Evolutionary conservation across 2,113 vertebrate genomes (phyloP).

Genomic region (Trogon surrucura): DNA sequence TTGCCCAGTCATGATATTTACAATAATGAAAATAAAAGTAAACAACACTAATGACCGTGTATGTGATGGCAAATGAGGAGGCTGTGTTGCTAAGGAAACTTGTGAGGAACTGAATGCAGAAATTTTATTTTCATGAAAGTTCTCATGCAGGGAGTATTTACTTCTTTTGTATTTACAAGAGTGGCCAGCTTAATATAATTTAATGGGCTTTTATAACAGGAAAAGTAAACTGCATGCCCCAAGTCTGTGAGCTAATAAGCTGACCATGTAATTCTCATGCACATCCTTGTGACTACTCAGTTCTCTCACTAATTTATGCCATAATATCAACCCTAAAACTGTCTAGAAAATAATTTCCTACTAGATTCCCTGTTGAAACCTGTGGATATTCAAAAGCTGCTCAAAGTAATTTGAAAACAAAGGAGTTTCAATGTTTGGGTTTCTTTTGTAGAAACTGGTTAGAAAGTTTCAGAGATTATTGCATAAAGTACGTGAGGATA

Average conservation of each 20-base stretch:
- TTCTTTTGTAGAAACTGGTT: not conserved
- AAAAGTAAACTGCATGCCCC: not conserved
- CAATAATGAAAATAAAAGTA: not conserved
- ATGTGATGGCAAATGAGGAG: not conserved
- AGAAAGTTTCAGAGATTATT: not conserved
- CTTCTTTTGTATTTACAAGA: not conserved
- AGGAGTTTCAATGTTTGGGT: not conserved
- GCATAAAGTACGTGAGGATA: not conserved
- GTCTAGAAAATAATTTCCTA: not conserved
- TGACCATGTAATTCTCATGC: not conserved
- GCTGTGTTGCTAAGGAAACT: not conserved
- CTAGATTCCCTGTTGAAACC: not conserved
- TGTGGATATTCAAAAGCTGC: not conserved
- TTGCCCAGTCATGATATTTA: not conserved
- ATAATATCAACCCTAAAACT: not conserved
- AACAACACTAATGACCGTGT: not conserved
- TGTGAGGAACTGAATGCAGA: not conserved
- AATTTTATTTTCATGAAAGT: not conserved
- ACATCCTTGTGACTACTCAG: not conserved
- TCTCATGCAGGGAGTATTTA: not conserved
- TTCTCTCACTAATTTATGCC: not conserved
- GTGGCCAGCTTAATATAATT: not conserved
- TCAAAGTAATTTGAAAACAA: not conserved
- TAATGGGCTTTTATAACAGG: not conserved
- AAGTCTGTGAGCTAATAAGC: not conserved